Percentiles rank a stretch among this genome's conserved stretches.
Conservation (phyloP, 2,888 invertebrate genomes). For the Agrypnus murinus region DNA sequence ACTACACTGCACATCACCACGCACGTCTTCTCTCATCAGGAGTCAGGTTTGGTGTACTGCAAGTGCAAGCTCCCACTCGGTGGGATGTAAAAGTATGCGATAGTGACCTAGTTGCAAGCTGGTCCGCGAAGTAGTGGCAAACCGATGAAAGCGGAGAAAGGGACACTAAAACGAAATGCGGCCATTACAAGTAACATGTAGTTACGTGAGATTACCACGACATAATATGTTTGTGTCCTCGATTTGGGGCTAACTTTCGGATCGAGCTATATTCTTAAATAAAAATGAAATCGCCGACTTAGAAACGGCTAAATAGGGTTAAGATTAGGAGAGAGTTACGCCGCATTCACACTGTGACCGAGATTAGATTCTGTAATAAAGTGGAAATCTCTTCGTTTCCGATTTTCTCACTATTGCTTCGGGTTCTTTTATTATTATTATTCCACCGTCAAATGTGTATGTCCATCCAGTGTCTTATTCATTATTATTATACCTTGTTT, state of each 20-base stretch:
- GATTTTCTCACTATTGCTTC: constrained; percentile 24
- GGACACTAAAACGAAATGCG: constrained; percentile 70
- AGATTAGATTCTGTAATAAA: constrained; percentile 44
- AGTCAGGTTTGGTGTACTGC: constrained; percentile 61
- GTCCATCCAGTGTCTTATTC: too few species aligned
- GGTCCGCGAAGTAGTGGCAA: constrained; percentile 70
- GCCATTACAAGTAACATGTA: constrained; percentile 69
- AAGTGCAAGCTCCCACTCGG: constrained; percentile 65
- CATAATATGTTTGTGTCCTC: constrained; percentile 70
- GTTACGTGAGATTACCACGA: constrained; percentile 71
- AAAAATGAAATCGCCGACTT: constrained; percentile 67
- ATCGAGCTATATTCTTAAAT: constrained; percentile 67
- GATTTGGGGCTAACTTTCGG: constrained; percentile 62
- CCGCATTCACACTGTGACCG: constrained; percentile 38
- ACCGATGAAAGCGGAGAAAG: constrained; percentile 72
- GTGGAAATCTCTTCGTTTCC: constrained; percentile 36
- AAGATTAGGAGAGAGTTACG: constrained; percentile 57
- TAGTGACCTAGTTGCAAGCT: constrained; percentile 70
- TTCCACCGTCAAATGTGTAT: too few species aligned
- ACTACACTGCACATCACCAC: constrained; percentile 58
- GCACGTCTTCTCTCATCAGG: constrained; percentile 60
- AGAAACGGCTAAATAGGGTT: constrained; percentile 54
- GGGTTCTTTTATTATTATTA: too few species aligned
- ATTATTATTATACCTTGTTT: not conserved
- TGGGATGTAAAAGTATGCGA: constrained; percentile 71